Conservation (phyloP, 92 coral and sea anemone species). For the Montipora capitata region DNA sequence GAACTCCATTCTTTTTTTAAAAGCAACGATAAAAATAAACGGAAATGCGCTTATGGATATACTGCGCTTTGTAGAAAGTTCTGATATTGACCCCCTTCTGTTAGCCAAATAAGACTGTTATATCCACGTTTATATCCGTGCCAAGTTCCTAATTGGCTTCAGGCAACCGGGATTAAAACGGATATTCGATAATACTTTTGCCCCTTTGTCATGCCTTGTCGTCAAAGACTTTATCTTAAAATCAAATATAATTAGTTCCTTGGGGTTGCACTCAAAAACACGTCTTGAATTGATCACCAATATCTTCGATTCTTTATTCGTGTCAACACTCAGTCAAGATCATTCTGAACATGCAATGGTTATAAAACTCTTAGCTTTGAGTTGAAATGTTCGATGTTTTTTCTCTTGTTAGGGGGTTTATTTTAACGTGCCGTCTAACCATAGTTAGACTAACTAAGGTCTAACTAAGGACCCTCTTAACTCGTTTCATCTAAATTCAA, state of each 20-base stretch:
- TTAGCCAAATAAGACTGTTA: conserved; percentile 11
- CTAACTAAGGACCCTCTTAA: too few species aligned
- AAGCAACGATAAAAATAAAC: conserved; percentile 17
- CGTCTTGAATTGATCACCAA: too few species aligned
- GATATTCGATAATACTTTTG: background rate
- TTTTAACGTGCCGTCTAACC: too few species aligned
- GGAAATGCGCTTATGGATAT: background rate
- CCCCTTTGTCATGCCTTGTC: conserved; percentile 4
- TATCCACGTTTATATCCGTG: conserved; percentile 14
- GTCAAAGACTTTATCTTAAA: background rate
- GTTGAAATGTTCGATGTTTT: too few species aligned
- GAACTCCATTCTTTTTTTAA: background rate
- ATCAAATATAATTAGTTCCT: background rate
- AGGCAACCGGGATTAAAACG: conserved; percentile 21
- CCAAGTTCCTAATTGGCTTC: conserved; percentile 24
- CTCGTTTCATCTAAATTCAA: background rate
- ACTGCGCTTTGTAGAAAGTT: background rate
- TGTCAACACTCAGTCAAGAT: too few species aligned
- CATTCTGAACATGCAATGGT: too few species aligned
- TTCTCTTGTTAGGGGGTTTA: too few species aligned
- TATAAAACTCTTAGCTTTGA: too few species aligned
- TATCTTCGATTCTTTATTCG: too few species aligned
- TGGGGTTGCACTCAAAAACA: background rate
- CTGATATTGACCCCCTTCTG: conserved; percentile 29
- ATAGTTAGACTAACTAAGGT: too few species aligned